Evolutionary conservation across 2,888 invertebrate species (phyloP).

Genomic region (Eupeodes luniger): DNA sequence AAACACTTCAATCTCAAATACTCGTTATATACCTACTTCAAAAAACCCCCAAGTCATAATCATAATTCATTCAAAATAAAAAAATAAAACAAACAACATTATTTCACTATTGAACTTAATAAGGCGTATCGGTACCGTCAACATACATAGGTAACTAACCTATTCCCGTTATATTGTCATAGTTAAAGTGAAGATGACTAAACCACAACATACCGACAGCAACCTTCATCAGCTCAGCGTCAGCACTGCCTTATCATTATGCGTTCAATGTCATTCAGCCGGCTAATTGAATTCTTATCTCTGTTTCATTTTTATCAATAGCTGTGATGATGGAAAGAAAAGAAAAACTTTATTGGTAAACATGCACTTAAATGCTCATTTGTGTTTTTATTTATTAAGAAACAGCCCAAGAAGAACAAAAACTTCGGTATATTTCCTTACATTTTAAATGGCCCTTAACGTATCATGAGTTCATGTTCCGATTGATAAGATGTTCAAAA

Average conservation of each 20-base stretch:
- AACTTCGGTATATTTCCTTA: neutral
- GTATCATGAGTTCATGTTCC: neutral
- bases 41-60: neutral
- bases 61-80: neutral
- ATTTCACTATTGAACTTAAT: neutral
- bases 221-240: too few relatives aligned
- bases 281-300: constrained; percentile 64
- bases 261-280: constrained; percentile 60
- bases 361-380: constrained; percentile 46
- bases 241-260: neutral
- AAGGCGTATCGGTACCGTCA: too few relatives aligned
- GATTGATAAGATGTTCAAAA: neutral
- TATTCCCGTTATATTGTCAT: too few relatives aligned
- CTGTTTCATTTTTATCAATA: constrained; percentile 2
- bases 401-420: too few relatives aligned
- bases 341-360: constrained; percentile 18
- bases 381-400: neutral
- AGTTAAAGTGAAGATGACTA: neutral
- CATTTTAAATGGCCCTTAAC: neutral
- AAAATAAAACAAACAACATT: constrained; percentile 14
- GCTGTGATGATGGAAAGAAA: constrained; percentile 1
- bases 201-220: neutral
- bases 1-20: constrained; percentile 13
- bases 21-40: neutral
- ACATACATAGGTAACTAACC: neutral